phyloP scores from a whole-genome alignment of 64 coral and sea anemone species.

The Exaiptasia diaphana region DNA sequence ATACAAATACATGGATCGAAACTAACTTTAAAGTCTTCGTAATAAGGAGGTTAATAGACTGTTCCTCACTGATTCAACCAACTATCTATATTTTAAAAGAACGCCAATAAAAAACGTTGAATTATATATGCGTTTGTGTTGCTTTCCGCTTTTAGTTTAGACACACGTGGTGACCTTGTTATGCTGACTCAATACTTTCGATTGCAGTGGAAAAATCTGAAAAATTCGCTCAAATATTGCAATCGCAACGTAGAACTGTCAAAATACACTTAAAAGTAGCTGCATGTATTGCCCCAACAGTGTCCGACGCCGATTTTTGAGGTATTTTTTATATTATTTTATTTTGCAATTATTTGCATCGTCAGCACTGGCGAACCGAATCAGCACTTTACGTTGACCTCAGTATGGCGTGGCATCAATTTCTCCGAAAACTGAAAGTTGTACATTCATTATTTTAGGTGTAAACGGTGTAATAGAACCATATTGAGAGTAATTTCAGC shows the following conservation, averaged over 20 bases:
- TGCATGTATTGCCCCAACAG: not conserved
- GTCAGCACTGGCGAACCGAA: not conserved
- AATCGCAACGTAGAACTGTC: not conserved
- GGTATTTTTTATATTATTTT: not conserved
- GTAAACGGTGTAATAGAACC: too few species aligned
- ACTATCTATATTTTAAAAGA: not conserved
- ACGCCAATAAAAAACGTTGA: slow-evolving; percentile 9
- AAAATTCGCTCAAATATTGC: not conserved
- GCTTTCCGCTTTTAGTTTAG: not conserved
- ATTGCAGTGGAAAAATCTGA: not conserved
- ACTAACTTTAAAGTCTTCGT: too few species aligned
- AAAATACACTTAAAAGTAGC: too few species aligned
- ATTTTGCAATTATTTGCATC: slow-evolving; percentile 11
- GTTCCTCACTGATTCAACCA: too few species aligned
- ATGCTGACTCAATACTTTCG: slow-evolving; percentile 33
- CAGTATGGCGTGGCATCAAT: not conserved
- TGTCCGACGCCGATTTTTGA: not conserved
- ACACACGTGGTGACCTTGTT: not conserved
- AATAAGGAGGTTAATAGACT: too few species aligned
- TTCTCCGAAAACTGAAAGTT: not conserved
- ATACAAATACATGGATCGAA: too few species aligned
- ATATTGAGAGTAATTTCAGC: too few species aligned
- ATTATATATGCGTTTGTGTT: not conserved
- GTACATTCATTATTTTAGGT: too few species aligned
- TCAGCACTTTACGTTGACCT: not conserved